These are phyloP conservation scores for Machimus rusticus DNA, from an alignment of 2,888 invertebrate genomes.

Conservation along the genomic window DNA sequence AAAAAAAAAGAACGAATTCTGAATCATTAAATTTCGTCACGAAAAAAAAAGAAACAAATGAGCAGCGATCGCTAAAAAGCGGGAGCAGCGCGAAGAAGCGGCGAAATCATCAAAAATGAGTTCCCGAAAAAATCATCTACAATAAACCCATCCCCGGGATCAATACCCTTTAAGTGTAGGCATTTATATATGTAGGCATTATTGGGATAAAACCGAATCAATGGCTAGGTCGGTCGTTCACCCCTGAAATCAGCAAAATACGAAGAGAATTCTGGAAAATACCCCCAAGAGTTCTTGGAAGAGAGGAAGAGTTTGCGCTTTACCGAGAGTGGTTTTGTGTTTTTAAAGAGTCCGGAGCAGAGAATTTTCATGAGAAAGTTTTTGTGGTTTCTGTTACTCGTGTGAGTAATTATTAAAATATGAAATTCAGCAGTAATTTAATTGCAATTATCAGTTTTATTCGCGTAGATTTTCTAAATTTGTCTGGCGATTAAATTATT, in stretches of 20 bases:
- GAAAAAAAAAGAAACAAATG: not conserved
- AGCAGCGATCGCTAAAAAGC: not conserved
- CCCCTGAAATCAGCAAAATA: slow-evolving; percentile 27
- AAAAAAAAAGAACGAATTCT: not conserved
- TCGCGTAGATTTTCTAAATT: not conserved
- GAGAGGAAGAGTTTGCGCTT: not conserved
- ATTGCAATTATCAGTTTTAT: not conserved
- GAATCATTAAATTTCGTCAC: not conserved
- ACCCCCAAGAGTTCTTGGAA: not conserved
- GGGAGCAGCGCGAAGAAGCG: not conserved
- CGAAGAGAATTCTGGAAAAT: not conserved
- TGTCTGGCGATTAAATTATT: not conserved
- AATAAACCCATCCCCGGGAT: slow-evolving; percentile 34
- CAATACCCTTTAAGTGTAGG: slow-evolving; percentile 42
- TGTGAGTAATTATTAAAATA: not conserved
- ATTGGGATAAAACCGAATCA: slow-evolving; percentile 38
- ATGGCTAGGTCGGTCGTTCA: slow-evolving; percentile 44
- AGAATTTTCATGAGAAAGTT: not conserved
- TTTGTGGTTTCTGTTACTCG: not conserved
- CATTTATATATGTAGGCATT: slow-evolving; percentile 41
- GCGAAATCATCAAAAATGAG: not conserved
- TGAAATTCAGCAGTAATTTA: not conserved
- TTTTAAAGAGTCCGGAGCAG: not conserved
- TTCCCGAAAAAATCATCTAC: not conserved
- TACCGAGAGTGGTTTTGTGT: not conserved